Evolutionary conservation across 2,888 invertebrate species (phyloP).

Genomic region (Criorhina ranunculi): DNA sequence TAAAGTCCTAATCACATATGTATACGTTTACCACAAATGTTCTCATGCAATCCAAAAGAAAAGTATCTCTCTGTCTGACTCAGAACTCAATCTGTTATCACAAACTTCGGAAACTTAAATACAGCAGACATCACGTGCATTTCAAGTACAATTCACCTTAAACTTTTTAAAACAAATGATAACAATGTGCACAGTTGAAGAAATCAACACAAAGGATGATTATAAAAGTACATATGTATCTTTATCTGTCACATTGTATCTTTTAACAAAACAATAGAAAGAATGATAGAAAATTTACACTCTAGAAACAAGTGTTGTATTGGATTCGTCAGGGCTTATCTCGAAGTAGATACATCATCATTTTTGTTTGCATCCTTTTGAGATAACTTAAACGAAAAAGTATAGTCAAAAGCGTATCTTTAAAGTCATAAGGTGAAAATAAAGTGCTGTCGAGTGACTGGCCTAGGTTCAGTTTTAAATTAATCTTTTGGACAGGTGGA

Average conservation of each 20-base stretch:
- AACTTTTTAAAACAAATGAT: constrained; percentile 22
- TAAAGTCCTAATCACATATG: neutral
- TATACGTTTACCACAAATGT: neutral
- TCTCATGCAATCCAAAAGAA: neutral
- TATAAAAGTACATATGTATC: neutral
- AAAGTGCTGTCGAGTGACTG: neutral
- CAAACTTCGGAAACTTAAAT: constrained; percentile 5
- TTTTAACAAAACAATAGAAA: constrained; percentile 1
- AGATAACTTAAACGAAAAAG: neutral
- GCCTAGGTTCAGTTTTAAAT: constrained; percentile 10
- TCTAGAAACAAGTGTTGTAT: neutral
- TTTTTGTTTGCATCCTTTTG: constrained; percentile 16
- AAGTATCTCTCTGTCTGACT: constrained; percentile 26
- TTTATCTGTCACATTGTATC: neutral
- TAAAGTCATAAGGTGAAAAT: constrained; percentile 5
- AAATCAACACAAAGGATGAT: constrained; percentile 4
- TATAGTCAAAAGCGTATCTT: neutral
- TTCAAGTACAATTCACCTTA: constrained; percentile 42
- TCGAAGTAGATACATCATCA: neutral
- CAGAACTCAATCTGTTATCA: constrained; percentile 29
- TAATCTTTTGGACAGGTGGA: neutral
- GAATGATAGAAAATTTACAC: neutral
- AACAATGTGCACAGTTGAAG: constrained; percentile 28
- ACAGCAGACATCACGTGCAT: constrained; percentile 26
- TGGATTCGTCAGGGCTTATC: constrained; percentile 1